Evolutionary conservation across 2,888 invertebrate species (phyloP), one percentile per base, ranked within the genome.

Genomic region (Habroteleia sp.): DNA sequence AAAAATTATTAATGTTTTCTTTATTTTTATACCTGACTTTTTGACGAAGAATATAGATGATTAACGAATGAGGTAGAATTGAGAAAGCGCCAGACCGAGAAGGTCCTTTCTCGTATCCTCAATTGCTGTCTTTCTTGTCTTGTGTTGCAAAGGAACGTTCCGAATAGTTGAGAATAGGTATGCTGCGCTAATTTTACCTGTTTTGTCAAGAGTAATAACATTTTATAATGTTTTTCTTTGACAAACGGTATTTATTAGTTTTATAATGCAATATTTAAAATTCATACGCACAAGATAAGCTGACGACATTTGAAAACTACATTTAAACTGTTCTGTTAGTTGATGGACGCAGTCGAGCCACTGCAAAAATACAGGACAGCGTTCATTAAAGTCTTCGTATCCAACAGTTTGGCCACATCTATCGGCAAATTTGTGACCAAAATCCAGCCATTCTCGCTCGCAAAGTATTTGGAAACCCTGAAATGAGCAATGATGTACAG

Each of bases 311-410:
- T 99, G 96, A 90, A 99, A 99, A 87, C 94, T 94, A 89, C 96
- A 96, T 0, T 97, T 96, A 89, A 95, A 97, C 90, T 98, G 97
- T 71, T 90, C 86, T 84, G 94, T 91, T 77, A 98, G 91, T 90
- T 99, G 99, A 89, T 97, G 95, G 2, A 99, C 95, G 85, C 97
- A 95, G 89, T 99, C 99, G 33, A 99, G 91, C 97, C 98, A 99
- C 89, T 99, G 99, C 73, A 99, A 90, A 90, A 99, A 99, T 80
- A 99, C 96, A 2, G 99, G 99, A 85, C 97, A 97, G 35, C 97
- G 92, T 90, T 99, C 99, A 89, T 97, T 98, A n/a, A 92, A 91
- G 84, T 98, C 97, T 77, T 96, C 96, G 1, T 93, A 91, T 7
- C 94, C 94, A 33, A 94, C 93, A 27, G 93, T 92, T 84, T 95